A percentile compares a stretch with the other conserved stretches of the same genome.
Evolutionary conservation across 2,888 invertebrate genomes (phyloP).

Genomic region (Agrochola lota): DNA sequence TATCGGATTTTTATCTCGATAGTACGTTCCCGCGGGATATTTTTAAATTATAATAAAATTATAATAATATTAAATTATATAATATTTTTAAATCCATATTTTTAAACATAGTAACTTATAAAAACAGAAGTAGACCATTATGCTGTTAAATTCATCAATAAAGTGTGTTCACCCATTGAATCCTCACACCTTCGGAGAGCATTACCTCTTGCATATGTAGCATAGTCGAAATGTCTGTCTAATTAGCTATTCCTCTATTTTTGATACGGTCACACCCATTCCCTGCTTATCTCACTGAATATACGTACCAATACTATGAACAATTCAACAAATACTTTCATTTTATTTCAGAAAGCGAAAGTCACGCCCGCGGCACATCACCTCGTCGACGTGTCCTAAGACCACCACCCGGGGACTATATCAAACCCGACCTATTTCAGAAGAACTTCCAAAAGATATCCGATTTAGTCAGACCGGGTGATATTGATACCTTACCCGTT

Average conservation of each 20-base stretch:
- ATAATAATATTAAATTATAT: too few species aligned
- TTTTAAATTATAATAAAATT: too few species aligned
- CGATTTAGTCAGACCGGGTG: constrained; percentile 84
- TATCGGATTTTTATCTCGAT: too few species aligned
- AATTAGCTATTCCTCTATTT: background rate
- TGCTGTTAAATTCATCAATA: background rate
- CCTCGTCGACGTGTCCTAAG: constrained; percentile 88
- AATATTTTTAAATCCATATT: too few species aligned
- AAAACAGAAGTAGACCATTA: background rate
- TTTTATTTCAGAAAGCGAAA: constrained; percentile 73
- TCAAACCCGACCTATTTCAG: constrained; percentile 90
- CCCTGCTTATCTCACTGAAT: too few species aligned
- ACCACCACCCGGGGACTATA: constrained; percentile 91
- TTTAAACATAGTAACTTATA: too few species aligned
- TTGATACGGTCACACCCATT: background rate
- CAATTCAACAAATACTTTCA: background rate
- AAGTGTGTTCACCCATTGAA: background rate
- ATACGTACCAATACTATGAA: background rate
- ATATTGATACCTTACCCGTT: constrained; percentile 76
- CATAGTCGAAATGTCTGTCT: background rate
- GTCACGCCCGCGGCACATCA: constrained; percentile 75
- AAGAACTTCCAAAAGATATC: constrained; percentile 89
- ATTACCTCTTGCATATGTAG: background rate
- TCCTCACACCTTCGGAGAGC: background rate
- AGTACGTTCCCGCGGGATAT: too few species aligned